Evolutionary conservation across 2,113 vertebrate genomes (phyloP), one percentile per base, ranked within the genome.

Genomic region (Cricetomys ansorgei): DNA sequence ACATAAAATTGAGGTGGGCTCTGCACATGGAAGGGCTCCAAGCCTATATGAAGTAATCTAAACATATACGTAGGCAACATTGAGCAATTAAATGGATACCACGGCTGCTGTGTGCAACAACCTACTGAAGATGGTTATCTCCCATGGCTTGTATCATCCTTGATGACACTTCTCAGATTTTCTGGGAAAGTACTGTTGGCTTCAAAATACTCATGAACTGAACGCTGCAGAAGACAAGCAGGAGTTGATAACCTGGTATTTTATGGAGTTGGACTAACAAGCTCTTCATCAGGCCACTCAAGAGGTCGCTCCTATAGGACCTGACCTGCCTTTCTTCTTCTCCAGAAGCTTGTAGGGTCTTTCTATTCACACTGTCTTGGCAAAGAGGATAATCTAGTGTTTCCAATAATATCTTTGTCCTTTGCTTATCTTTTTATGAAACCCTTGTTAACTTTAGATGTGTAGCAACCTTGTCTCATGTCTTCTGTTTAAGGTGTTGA

Each of bases 161-260:
- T 27, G 10, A 76, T 88, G 87, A 57, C 79, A n/a, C 48, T 40
- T n/a, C 50, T 96, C 37, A 95, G 62, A 65, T 88, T 96, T 64
- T 88, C 40, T 9, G 93, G 31, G 19, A 73, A 37, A 88, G 40
- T 57, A 67, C 53, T 13, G 5, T 55, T 67, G 64, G 53, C 59
- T 85, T 96, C 29, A 85, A 86, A 91, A 72, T 45, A 86, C 50
- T 81, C 34, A 23, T 84, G 31, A 88, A 17, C 25, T 88, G 17
- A 80, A 11, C 75, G n/a, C 55, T 77, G 7, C 50, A 80, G 21
- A 92, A 59, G 67, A 55, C 10, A 79, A 86, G 67, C 7, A 67
- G 88, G 19, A 79, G 62, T 87, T 84, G 57, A 12, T 73, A 53
- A 25, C 25, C 40, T 80, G 67, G 8, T 88, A n/a, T 83, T 94